Conservation (phyloP, 2,113 vertebrate species). For the Eretmodus cyanostictus region DNA sequence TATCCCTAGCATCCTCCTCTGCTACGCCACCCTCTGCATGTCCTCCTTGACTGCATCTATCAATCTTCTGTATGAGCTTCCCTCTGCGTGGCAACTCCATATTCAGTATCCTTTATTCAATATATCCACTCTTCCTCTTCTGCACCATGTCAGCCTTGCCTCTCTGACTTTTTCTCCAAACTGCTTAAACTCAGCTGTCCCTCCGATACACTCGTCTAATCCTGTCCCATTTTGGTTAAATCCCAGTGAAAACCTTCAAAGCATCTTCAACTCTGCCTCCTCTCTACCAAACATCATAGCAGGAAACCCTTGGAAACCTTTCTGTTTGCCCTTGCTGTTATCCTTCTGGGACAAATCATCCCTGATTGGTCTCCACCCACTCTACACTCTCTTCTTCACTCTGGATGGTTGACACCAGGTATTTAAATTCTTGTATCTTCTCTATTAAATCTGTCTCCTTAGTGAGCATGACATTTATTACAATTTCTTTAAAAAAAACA, state of each 20-base stretch:
- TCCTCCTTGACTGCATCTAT: background rate
- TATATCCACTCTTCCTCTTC: background rate
- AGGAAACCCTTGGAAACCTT: background rate
- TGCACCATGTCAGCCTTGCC: background rate
- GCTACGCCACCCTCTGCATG: background rate
- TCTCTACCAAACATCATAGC: accelerated
- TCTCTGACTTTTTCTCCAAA: background rate
- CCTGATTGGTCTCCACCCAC: background rate
- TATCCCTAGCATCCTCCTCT: background rate
- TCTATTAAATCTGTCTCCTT: accelerated
- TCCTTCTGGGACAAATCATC: background rate
- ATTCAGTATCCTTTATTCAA: background rate
- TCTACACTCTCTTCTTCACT: background rate
- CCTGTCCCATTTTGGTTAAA: background rate
- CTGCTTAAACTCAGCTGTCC: background rate
- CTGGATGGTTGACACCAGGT: background rate
- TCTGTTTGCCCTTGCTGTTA: background rate
- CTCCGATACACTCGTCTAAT: background rate
- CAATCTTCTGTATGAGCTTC: background rate
- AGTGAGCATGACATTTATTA: background rate
- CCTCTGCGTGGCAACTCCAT: background rate
- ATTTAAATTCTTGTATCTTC: background rate
- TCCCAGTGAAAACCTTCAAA: background rate
- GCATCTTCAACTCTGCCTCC: background rate
- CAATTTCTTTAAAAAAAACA: background rate